These are phyloP conservation scores for Trogon surrucura DNA, from an alignment of 2,113 vertebrate species.

Conservation along the genomic window DNA sequence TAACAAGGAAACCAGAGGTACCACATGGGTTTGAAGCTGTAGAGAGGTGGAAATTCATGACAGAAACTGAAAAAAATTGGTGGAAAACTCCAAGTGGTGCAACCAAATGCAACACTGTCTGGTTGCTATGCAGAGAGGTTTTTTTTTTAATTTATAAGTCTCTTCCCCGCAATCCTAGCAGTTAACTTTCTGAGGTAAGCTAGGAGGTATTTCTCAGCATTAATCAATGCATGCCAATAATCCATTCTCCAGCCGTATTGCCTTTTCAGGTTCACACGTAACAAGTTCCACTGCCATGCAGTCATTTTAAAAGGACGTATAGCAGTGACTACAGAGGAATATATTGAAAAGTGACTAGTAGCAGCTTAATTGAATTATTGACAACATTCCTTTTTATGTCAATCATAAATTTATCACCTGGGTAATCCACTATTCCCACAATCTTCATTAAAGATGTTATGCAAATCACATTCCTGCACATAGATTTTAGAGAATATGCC, in stretches of 20 bases:
- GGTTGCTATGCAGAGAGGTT: neutral
- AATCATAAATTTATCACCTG: neutral
- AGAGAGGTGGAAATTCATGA: neutral
- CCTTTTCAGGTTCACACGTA: neutral
- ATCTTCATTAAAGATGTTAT: neutral
- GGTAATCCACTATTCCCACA: neutral
- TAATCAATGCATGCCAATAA: neutral
- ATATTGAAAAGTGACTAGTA: neutral
- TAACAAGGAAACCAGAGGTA: neutral
- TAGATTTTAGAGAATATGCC: neutral
- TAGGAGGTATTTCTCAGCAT: neutral
- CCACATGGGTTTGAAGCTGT: neutral
- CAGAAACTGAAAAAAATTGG: neutral
- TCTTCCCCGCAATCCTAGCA: neutral
- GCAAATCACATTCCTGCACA: neutral
- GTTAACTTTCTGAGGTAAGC: neutral
- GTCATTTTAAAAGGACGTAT: neutral
- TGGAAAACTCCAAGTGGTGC: neutral
- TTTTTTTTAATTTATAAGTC: neutral
- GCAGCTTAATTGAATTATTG: neutral
- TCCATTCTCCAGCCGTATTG: neutral
- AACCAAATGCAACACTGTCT: neutral
- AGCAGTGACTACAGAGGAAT: neutral
- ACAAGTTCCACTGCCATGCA: neutral
- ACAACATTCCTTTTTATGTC: neutral